Base-by-base conservation (phyloP, 1,140 invertebrate species). In the Nasonia longicornis region DNA sequence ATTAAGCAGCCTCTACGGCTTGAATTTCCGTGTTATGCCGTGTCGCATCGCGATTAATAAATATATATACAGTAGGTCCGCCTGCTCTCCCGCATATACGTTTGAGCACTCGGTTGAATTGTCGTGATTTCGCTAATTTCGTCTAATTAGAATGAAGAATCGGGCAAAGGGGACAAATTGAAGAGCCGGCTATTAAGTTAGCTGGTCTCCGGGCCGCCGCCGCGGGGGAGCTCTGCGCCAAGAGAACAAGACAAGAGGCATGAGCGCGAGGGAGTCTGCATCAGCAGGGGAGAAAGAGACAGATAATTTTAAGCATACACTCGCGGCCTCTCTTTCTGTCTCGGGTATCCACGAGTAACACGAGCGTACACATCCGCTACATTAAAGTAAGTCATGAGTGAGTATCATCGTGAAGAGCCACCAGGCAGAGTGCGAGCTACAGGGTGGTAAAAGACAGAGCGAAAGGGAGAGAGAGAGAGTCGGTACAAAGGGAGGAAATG, bases 61-160 rank as follows among this genome's bases (percentile, higher is more conserved):
- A 0, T 42, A 42, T 7, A 8, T 42, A 42, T 42, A 42, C 8
- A 42, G 10, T 8, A 42, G 38, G 31, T 6, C 38, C 38, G 38
- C 6, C 38, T 42, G 38, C 38, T 42, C 26, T 10, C 2, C 38
- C 20, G 58, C 14, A 63, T 11, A 63, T 11, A n/a, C 14, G 0
- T 63, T 66, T 26, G 16, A 66, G 22, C n/a, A 0, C 63, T 66
- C 63, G 7, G 22, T n/a, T 3, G 45, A 45, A 70, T 70, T n/a
- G 70, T 70, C 77, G 42, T 52, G 77, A 52, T 52, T 78, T 70
- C 77, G 22, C 66, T 78, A 78, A 78, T 70, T 45, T 78, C 11
- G 20, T 16, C 12, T 58, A 78, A 78, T 78, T 78, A 69, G 67
- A 78, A 22, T 12, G 64, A 31, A 35, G 67, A 77, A 67, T 66